phyloP scores from a whole-genome alignment of 2,888 invertebrate species.

The Tetragonula carbonaria region DNA sequence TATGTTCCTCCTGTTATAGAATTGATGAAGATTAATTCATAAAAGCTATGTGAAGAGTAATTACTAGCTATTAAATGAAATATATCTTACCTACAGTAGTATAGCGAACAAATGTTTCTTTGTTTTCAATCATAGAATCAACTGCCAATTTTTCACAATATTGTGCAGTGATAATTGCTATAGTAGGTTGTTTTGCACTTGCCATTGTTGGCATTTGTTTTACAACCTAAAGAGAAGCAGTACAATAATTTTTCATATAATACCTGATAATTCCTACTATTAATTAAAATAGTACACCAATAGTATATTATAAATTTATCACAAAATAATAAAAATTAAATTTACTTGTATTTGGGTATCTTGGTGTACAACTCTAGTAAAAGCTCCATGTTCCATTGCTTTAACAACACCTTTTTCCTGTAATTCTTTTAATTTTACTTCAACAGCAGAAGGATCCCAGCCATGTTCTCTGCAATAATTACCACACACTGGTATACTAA shows the following conservation, averaged over 20 bases:
- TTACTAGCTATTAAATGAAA: slow-evolving; percentile 16
- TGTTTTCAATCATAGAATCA: slow-evolving; percentile 98
- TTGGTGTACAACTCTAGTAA: slow-evolving; percentile 93
- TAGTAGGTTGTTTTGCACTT: slow-evolving; percentile 95
- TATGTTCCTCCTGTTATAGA: slow-evolving; percentile 8
- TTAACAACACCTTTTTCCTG: slow-evolving; percentile 93
- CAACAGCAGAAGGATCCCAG: slow-evolving; percentile 92
- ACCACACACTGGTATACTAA: background rate
- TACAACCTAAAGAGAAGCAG: slow-evolving; percentile 87
- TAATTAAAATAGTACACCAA: background rate
- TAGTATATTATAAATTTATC: background rate
- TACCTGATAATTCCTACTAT: background rate
- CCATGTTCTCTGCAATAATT: slow-evolving; percentile 87
- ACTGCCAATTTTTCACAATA: slow-evolving; percentile 99
- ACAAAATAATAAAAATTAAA: slow-evolving; percentile 11
- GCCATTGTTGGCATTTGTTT: slow-evolving; percentile 97
- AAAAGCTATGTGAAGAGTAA: background rate
- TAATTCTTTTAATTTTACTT: slow-evolving; percentile 90
- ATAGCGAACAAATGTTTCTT: slow-evolving; percentile 97
- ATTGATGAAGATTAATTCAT: slow-evolving; percentile 27
- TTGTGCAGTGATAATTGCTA: slow-evolving; percentile 98
- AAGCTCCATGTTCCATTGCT: slow-evolving; percentile 92
- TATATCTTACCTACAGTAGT: slow-evolving; percentile 95
- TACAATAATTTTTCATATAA: slow-evolving; percentile 12
- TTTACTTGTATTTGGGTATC: slow-evolving; percentile 91